Percentiles rank a stretch among this genome's conserved stretches.
phyloP scores from a whole-genome alignment of 2,797 vertebrate species.

The Tamandua tetradactyla region DNA sequence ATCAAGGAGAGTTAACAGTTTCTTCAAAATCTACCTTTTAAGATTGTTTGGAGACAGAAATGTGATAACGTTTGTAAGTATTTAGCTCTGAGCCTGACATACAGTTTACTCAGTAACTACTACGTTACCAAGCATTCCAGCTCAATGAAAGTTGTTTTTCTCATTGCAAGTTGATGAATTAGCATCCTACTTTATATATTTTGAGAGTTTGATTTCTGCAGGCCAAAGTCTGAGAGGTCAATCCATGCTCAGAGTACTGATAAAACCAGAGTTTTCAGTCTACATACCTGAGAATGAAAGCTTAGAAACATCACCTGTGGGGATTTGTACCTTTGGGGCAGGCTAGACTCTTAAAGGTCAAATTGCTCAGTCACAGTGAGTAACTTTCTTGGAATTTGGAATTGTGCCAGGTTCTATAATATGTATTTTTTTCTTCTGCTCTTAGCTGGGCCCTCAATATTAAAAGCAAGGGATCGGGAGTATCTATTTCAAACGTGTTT shows the following conservation, averaged over 20 bases:
- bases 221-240: neutral
- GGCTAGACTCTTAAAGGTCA: neutral
- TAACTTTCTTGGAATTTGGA: neutral
- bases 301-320: neutral
- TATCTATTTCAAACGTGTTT: neutral
- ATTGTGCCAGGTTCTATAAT: neutral
- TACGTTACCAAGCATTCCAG: neutral
- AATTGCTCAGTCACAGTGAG: neutral
- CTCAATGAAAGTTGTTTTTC: constrained; percentile 18
- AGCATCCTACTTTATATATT: neutral
- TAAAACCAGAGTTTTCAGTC: neutral
- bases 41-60: neutral
- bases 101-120: neutral
- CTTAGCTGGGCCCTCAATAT: neutral
- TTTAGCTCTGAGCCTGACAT: neutral
- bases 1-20: neutral
- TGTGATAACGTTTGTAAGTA: neutral
- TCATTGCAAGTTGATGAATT: neutral
- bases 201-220: neutral
- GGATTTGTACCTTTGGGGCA: neutral
- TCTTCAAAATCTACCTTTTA: neutral
- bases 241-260: neutral
- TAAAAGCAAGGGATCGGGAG: neutral
- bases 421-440: neutral
- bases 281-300: neutral